Percentiles rank a stretch among this genome's conserved stretches.
Conservation (phyloP, 2,113 vertebrate species). For the Ceyx margarethae region DNA sequence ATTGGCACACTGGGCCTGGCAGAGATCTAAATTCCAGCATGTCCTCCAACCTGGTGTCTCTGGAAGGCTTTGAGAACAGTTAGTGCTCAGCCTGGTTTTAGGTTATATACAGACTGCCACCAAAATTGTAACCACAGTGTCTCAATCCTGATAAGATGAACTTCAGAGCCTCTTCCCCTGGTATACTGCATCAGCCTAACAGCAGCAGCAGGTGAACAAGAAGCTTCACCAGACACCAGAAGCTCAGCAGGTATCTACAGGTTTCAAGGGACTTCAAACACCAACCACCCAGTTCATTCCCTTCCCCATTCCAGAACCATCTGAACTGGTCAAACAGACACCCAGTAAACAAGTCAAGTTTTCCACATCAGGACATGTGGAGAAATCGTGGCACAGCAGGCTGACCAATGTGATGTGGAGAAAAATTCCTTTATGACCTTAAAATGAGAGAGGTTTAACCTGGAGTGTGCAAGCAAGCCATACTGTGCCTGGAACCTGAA, state of each 20-base stretch:
- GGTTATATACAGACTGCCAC: background rate
- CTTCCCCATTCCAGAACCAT: background rate
- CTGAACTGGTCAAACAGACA: background rate
- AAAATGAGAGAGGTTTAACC: background rate
- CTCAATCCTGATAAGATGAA: background rate
- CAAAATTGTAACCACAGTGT: background rate
- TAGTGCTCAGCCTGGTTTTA: background rate
- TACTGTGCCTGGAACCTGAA: background rate
- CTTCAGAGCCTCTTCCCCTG: background rate
- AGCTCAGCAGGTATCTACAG: background rate
- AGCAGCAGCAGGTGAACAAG: background rate
- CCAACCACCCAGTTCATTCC: accelerated
- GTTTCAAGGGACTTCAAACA: background rate
- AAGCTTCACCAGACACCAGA: background rate
- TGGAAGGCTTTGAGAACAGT: background rate
- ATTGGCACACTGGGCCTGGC: background rate
- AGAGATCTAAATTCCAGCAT: background rate
- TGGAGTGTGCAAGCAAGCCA: background rate
- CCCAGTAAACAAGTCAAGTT: background rate
- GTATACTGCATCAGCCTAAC: background rate
- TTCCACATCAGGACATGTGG: background rate
- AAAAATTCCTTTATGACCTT: background rate
- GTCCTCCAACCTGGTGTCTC: background rate
- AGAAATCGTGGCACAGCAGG: background rate
- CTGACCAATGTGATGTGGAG: background rate